These are phyloP conservation scores for Amphipoea lucens DNA, from an alignment of 2,888 invertebrate species.

Conservation along the genomic window DNA sequence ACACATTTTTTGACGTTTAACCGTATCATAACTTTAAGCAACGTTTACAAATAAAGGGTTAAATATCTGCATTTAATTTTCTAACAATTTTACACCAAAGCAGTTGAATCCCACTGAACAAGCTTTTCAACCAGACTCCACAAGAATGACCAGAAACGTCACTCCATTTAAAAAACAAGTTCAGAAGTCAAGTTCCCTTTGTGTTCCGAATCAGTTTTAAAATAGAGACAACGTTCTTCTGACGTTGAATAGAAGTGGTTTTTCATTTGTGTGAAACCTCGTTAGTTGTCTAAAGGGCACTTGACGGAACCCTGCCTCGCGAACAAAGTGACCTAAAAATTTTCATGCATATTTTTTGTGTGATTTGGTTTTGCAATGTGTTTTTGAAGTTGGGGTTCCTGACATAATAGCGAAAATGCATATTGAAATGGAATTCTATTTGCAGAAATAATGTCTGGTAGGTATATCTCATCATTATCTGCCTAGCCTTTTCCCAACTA, in stretches of 20 bases:
- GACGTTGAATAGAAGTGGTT: constrained; percentile 61
- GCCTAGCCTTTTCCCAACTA: too few relatives aligned
- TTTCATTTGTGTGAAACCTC: constrained; percentile 71
- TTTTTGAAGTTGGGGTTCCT: constrained; percentile 4
- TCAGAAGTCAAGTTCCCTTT: constrained; percentile 54
- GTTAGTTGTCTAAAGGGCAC: constrained; percentile 69
- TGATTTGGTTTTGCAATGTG: constrained; percentile 34
- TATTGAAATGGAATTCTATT: neutral
- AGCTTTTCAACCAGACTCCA: constrained; percentile 5
- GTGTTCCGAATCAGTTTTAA: constrained; percentile 65
- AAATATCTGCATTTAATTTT: neutral
- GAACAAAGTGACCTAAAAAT: constrained; percentile 70
- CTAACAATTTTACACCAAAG: neutral
- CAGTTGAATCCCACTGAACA: neutral
- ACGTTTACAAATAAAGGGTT: too few relatives aligned
- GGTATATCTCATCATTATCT: neutral
- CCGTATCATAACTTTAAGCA: too few relatives aligned
- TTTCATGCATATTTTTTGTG: constrained; percentile 59
- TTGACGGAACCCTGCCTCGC: constrained; percentile 56
- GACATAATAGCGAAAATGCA: neutral
- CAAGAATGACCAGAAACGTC: constrained; percentile 35
- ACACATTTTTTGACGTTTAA: too few relatives aligned
- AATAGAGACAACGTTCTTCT: constrained; percentile 68
- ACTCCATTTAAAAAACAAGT: constrained; percentile 53
- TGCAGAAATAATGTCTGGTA: neutral